These are phyloP conservation scores for Ostrea edulis DNA, from an alignment of 1,140 invertebrate species.

Conservation along the genomic window DNA sequence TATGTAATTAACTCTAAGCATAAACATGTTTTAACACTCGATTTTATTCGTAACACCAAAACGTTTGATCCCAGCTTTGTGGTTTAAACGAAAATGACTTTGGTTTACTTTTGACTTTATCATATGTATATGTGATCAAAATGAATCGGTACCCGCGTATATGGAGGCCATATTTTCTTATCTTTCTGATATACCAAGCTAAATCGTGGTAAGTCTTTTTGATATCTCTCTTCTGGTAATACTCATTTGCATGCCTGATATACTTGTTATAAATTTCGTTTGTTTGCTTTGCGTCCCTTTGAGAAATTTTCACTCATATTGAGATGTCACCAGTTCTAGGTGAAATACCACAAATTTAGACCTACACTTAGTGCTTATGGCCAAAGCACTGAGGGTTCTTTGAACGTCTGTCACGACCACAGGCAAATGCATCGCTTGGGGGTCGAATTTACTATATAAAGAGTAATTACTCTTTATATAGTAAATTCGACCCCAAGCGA, in stretches of 20 bases:
- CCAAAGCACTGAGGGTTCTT: too few species aligned
- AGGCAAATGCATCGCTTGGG: too few species aligned
- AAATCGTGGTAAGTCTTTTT: neutral
- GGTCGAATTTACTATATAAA: too few species aligned
- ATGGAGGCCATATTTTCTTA: neutral
- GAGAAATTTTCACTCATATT: neutral
- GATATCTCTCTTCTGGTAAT: neutral
- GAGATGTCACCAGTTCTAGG: too few species aligned
- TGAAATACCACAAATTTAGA: too few species aligned
- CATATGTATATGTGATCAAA: neutral
- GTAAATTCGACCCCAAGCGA: too few species aligned
- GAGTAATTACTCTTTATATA: too few species aligned
- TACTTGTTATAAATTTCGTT: neutral
- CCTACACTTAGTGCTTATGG: too few species aligned
- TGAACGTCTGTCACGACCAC: too few species aligned
- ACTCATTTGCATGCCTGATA: too few species aligned
- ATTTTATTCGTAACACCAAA: conserved; percentile 32
- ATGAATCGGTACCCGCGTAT: neutral
- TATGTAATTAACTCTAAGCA: neutral
- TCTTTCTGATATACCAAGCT: neutral
- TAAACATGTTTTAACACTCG: conserved; percentile 23
- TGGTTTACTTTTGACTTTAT: conserved; percentile 1
- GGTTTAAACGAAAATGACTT: conserved; percentile 20
- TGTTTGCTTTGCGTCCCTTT: neutral
- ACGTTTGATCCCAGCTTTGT: conserved; percentile 31